phyloP scores from a whole-genome alignment of 2,113 vertebrate genomes.

The Theropithecus gelada region DNA sequence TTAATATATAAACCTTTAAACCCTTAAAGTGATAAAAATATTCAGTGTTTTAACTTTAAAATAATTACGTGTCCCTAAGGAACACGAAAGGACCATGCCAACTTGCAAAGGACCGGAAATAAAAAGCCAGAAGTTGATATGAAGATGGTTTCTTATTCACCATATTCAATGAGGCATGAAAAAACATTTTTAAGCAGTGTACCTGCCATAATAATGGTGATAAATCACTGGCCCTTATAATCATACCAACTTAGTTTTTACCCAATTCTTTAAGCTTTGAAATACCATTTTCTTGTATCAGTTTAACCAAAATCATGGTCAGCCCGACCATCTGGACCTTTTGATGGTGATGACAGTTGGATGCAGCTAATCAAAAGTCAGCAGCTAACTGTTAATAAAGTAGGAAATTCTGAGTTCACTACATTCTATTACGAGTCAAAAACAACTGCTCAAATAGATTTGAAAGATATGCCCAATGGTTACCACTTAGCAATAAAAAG shows the following conservation, averaged over 20 bases:
- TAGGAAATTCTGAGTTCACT: neutral
- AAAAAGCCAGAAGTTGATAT: neutral
- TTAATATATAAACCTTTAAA: constrained; percentile 27
- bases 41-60: neutral
- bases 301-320: neutral
- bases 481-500: neutral
- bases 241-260: neutral
- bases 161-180: neutral
- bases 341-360: neutral
- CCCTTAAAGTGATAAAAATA: neutral
- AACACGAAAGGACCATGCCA: neutral
- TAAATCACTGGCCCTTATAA: neutral
- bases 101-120: neutral
- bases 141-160: neutral
- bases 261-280: neutral
- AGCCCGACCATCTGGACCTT: neutral
- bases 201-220: neutral
- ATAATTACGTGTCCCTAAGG: neutral
- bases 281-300: neutral
- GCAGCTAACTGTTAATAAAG: neutral
- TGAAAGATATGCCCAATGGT: neutral
- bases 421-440: neutral
- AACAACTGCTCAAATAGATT: neutral
- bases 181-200: neutral
- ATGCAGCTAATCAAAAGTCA: neutral